Percentiles rank a stretch among this genome's conserved stretches.
Conservation (phyloP, 2,797 vertebrate genomes). For the Cynodonichthys magdalenae region DNA sequence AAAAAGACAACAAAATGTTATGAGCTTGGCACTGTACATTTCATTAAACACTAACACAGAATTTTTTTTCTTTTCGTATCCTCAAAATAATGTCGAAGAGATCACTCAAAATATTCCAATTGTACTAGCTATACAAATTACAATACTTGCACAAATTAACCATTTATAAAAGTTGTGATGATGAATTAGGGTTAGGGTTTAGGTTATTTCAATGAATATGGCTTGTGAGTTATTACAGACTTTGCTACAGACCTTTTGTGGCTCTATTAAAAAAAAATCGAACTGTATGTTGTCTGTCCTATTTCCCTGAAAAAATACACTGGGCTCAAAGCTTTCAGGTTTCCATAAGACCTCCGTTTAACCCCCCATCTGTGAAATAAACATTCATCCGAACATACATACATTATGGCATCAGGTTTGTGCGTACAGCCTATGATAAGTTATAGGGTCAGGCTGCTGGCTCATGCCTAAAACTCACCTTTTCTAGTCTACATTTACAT, state of each 20-base stretch:
- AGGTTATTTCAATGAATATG: conserved; percentile 75
- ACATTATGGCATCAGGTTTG: conserved; percentile 67
- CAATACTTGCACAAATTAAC: conserved; percentile 83
- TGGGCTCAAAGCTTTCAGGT: conserved; percentile 72
- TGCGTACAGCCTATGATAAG: conserved; percentile 44
- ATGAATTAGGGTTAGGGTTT: conserved; percentile 39
- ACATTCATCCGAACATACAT: conserved; percentile 77
- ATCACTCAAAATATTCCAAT: conserved; percentile 81
- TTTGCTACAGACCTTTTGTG: conserved; percentile 86
- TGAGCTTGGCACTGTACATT: conserved; percentile 80
- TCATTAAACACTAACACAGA: conserved; percentile 81
- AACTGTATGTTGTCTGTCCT: conserved; percentile 77
- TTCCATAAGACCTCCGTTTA: conserved; percentile 59
- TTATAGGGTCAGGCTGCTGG: conserved; percentile 45
- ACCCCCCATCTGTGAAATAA: conserved; percentile 57
- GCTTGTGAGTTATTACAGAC: conserved; percentile 86
- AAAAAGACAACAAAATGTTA: conserved; percentile 79
- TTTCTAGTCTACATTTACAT: conserved; percentile 37
- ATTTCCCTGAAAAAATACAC: conserved; percentile 83
- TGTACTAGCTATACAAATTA: conserved; percentile 83
- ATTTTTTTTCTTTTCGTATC: conserved; percentile 72
- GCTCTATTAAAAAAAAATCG: conserved; percentile 74
- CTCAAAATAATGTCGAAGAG: conserved; percentile 77
- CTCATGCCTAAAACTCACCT: conserved; percentile 34
- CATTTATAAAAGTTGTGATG: conserved; percentile 76